These are phyloP conservation scores for Coregonus ussuriensis DNA, from an alignment of 2,797 vertebrate genomes.

Conservation along the genomic window DNA sequence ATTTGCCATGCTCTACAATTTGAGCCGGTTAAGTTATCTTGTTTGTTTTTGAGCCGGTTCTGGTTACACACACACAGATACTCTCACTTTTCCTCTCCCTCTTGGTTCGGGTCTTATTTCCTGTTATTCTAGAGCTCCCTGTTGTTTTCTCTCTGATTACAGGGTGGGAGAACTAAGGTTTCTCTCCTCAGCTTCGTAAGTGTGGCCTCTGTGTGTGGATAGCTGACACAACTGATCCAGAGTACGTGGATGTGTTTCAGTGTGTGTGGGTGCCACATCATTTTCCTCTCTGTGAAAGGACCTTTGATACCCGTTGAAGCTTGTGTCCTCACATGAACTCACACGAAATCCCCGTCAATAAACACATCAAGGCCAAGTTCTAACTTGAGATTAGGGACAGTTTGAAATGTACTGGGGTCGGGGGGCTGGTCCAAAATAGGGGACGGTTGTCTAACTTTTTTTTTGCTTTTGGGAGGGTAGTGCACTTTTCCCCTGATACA, in stretches of 20 bases:
- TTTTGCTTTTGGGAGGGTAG: no score
- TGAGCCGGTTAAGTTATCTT: neutral
- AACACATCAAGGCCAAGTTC: neutral
- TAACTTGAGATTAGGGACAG: neutral
- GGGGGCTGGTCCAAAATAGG: no score
- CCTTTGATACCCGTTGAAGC: neutral
- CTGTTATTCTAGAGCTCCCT: slow-evolving; percentile 31
- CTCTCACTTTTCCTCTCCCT: slow-evolving; percentile 1
- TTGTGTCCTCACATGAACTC: neutral
- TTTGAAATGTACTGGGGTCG: neutral
- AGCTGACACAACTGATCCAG: slow-evolving; percentile 1
- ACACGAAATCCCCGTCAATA: neutral
- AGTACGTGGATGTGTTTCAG: slow-evolving; percentile 9
- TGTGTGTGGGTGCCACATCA: neutral
- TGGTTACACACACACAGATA: slow-evolving; percentile 12
- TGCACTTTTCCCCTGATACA: no score
- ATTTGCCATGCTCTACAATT: neutral
- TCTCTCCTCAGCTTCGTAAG: neutral
- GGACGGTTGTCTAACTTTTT: no score
- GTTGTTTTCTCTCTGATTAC: slow-evolving; percentile 31
- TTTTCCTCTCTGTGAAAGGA: neutral
- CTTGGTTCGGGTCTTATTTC: slow-evolving; percentile 6
- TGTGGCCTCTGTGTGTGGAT: slow-evolving; percentile 6
- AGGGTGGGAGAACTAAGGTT: slow-evolving; percentile 18
- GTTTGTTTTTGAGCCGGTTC: neutral